Evolutionary conservation across 1,140 invertebrate species (phyloP), one percentile per base, ranked within the genome.

Genomic region (Pachypeltis micranthus): DNA sequence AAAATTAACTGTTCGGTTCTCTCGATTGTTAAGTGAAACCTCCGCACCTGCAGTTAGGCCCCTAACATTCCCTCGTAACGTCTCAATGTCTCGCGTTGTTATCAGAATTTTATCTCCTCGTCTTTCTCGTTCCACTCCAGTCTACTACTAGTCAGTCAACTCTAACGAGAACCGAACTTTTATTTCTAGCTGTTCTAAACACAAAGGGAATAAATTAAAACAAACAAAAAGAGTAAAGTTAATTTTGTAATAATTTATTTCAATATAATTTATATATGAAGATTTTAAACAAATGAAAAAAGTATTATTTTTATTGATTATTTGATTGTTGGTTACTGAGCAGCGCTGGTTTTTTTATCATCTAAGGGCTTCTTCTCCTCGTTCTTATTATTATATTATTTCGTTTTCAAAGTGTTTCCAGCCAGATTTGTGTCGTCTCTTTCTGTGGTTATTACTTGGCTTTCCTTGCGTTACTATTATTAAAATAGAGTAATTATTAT

Each of bases 221-320:
- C 12, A 51, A 51, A 21, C 4, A 51, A 21, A 4, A 16, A 14
- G 19, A 10, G 12, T 51, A 14, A 14, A 14, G 4, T 21, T 16
- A 51, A 51, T 51, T 16, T 51, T 51, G 12, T 16, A 51, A 16
- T 51, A 16, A 51, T 51, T 10, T 51, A 21, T 51, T 16, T 10
- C 12, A 51, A 10, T 51, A 51, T 51, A 14, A 51, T 51, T 7
- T 51, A 4, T 51, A 4, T 21, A 21, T n/a, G n/a, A n/a, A n/a
- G n/a, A n/a, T n/a, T n/a, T n/a, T n/a, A n/a, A n/a, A n/a, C n/a
- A n/a, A n/a, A n/a, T n/a, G 23, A 51, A 51, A 51, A 51, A 51
- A 51, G 47, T 51, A 51, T 51, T 51, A 51, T 51, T 51, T 51
- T 51, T 51, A 51, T 51, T 51, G 23, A 16, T 51, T 51, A 51